phyloP scores from a whole-genome alignment of 2,113 vertebrate genomes.

The Bombycilla garrulus region DNA sequence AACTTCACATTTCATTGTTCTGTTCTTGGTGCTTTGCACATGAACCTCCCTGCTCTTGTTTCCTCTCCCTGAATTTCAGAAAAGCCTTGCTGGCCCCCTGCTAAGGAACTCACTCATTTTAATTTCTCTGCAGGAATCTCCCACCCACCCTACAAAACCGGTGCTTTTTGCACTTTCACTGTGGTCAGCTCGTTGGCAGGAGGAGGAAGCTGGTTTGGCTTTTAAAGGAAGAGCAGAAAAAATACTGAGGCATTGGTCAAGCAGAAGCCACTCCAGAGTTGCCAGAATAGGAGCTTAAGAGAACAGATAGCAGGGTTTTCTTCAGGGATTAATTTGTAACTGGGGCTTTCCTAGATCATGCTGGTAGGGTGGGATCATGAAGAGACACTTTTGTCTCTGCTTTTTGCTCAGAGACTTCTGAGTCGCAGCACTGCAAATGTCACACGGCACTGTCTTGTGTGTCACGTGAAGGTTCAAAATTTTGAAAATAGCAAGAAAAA shows the following conservation, averaged over 20 bases:
- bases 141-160: not conserved
- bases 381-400: not conserved
- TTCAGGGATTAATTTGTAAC: not conserved
- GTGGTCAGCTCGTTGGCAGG: not conserved
- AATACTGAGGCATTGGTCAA: not conserved
- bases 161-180: accelerated
- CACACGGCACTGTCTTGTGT: not conserved
- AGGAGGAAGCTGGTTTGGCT: not conserved
- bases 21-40: not conserved
- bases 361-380: not conserved
- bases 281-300: not conserved
- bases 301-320: not conserved
- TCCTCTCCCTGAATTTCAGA: not conserved
- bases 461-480: not conserved
- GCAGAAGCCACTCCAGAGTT: not conserved
- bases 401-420: not conserved
- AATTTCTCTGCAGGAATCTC: not conserved
- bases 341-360: not conserved
- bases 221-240: not conserved
- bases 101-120: not conserved
- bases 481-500: not conserved
- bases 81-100: not conserved
- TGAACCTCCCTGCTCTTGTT: not conserved
- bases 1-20: not conserved
- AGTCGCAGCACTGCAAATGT: not conserved